Evolutionary conservation across 2,888 invertebrate genomes (phyloP), one percentile per base, ranked within the genome.

Genomic region (Drosophila neonasuta): DNA sequence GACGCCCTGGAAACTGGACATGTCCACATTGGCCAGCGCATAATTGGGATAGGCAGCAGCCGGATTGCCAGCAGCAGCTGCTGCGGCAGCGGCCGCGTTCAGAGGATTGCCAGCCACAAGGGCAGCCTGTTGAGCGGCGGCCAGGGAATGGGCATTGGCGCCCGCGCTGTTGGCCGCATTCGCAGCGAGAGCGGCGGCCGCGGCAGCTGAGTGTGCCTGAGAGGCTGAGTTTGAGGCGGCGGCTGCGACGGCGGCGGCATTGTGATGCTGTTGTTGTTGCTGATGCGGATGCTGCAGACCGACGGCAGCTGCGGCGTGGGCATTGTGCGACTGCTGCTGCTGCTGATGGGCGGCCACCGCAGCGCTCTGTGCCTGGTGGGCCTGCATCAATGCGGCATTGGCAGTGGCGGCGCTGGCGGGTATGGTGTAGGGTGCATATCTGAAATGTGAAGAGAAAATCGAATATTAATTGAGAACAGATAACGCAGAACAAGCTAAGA

Each of bases 1-100:
- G 81, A 97, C 96, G 67, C 96, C 95, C 91, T 97, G 97, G 94
- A 97, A 97, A 90, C 96, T 96, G 70, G 96, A 95, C 97, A 97
- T 97, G 92, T 97, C 97, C 71, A 97, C 96, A 90, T 96, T 96
- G 89, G 96, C 95, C 77, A 97, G 93, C 80, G 95, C 95, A 92
- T 96, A 96, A 50, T 94, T 94, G 87, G 94, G 94, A 89, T 94
- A 94, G 59, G 94, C 93, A 30, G 94, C 94, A 77, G 95, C 93
- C 85, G 93, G 93, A 3, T 94, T 94, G 10, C 93, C 88, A 64
- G 93, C 92, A 48, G 93, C 88, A 80, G 94, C 88, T 79, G 94
- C 90, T 86, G 93, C 91, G 89, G 92, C 89, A 83, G 94, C 89
- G 85, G 94, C 90, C 79, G 94, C 90, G 87, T 93, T 90, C 90